These are phyloP conservation scores for Lathamus discolor DNA, from an alignment of 2,113 vertebrate species.

Conservation along the genomic window DNA sequence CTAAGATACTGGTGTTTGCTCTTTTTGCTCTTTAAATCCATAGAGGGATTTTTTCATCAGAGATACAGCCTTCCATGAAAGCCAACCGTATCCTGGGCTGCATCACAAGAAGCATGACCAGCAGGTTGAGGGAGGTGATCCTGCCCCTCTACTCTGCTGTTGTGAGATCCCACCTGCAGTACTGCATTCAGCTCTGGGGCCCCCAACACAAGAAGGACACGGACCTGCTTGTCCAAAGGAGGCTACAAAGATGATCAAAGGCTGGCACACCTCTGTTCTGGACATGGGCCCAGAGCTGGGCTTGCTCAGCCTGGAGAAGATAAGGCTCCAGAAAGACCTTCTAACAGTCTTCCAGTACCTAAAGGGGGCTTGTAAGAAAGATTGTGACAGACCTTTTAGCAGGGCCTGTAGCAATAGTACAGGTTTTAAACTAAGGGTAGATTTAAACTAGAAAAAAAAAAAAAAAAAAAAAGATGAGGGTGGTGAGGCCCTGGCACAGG, in stretches of 20 bases:
- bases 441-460: background rate
- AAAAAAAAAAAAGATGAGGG: background rate
- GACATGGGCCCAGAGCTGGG: background rate
- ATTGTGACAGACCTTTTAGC: background rate
- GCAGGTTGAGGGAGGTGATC: background rate
- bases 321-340: fast-evolving
- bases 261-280: background rate
- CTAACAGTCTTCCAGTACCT: background rate
- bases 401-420: fast-evolving
- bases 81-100: fast-evolving
- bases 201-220: too few relatives aligned
- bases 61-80: background rate
- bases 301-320: background rate
- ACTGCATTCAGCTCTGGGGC: background rate
- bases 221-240: background rate
- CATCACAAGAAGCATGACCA: background rate
- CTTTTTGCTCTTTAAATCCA: background rate
- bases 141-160: background rate
- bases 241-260: background rate
- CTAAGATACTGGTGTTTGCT: background rate
- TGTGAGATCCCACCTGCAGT: background rate
- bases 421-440: background rate
- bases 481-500: background rate
- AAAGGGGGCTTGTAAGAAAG: background rate
- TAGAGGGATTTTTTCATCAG: background rate